Evolutionary conservation across 1,140 invertebrate genomes (phyloP), one percentile per base, ranked within the genome.

Genomic region (Nasonia longicornis): DNA sequence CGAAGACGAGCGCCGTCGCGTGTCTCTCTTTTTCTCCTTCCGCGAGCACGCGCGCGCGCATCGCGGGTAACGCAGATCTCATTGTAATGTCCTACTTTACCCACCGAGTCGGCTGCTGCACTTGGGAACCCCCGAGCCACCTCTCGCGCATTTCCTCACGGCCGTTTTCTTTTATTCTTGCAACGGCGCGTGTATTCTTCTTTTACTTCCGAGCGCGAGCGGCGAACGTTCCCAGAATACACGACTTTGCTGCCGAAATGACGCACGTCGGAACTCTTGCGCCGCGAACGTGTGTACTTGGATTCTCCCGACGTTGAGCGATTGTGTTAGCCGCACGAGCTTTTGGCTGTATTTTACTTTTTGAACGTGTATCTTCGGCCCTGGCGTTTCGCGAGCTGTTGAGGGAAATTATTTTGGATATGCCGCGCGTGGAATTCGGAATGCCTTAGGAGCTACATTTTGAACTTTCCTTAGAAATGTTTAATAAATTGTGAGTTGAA

Each of bases 51-150:
- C 22, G n/a, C 29, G 71, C 81, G 73, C 81, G 29, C 82, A 80
- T 63, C 74, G 83, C 77, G 22, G 81, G 83, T 85, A 85, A 85
- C 85, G 81, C 83, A 84, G 85, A 86, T 86, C 80, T 86, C 85
- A 87, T 86, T 83, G 85, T 86, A 87, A 86, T 87, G 83, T 29
- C 78, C 85, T 85, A 80, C 84, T 87, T 85, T 83, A 78, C 81
- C 81, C 77, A 66, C 64, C 38, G 74, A 79, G 67, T 45, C 77
- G 75, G 31, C 3, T 16, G 16, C 26, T 3, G 8, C 26, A 20
- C 20, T 20, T 20, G 66, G 58, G 72, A 80, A 82, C 77, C 83
- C 63, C 38, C 12, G 52, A 82, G 78, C 67, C 78, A 72, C 64
- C 64, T 29, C 38, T 35, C 38, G 4, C 29, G 31, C 45, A 12